Base-by-base conservation (phyloP, 2,888 invertebrate species). In the Aporophyla lueneburgensis region DNA sequence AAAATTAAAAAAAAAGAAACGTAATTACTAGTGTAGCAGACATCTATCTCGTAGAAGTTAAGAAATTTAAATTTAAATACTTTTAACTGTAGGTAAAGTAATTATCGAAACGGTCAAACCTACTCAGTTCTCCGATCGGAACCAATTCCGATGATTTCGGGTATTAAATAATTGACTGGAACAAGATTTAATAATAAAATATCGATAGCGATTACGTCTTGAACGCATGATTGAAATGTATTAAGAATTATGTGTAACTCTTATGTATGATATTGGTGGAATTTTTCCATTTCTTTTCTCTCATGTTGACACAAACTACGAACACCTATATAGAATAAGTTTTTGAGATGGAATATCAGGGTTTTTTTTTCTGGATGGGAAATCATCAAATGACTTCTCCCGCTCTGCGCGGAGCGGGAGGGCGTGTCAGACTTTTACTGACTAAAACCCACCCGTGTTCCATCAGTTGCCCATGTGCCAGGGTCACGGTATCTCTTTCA, bases 131-230 rank as follows among this genome's bases (percentile, higher is more conserved):
- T 67, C 53, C 2, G 19, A 46, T 63, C n/a, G 62, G n/a, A n/a
- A n/a, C n/a, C n/a, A n/a, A n/a, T n/a, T n/a, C n/a, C n/a, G n/a
- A n/a, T n/a, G n/a, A n/a, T n/a, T n/a, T n/a, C n/a, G n/a, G n/a
- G n/a, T n/a, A n/a, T n/a, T n/a, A n/a, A n/a, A n/a, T n/a, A n/a
- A n/a, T n/a, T n/a, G n/a, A n/a, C n/a, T n/a, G n/a, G n/a, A n/a
- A n/a, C n/a, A n/a, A n/a, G 10, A 81, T 81, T 78, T 49, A 81
- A 78, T 81, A 78, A 78, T 74, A 56, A 51, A 77, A 81, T 33
- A 19, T 78, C 59, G 67, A 81, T 61, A 63, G 53, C 74, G 78
- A 78, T 81, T 74, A 81, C 70, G 21, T 59, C 21, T 58, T 24
- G 49, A 67, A 71, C 21, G 56, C 33, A 43, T 67, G 74, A 71